Evolutionary conservation across 2,113 vertebrate genomes (phyloP), one percentile per base, ranked within the genome.

Genomic region (Calonectris borealis): DNA sequence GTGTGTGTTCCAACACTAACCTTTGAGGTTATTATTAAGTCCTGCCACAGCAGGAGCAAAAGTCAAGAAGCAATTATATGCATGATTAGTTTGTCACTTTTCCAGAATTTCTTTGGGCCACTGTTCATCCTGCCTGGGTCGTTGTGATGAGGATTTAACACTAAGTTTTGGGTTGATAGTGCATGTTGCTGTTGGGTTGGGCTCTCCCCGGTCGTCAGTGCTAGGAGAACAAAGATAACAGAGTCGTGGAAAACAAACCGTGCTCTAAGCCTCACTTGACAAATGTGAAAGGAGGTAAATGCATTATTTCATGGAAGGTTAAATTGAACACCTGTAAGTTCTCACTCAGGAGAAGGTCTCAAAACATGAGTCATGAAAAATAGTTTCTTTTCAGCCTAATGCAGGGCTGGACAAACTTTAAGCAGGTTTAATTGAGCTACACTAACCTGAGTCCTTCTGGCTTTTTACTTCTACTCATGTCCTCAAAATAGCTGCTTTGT

Each of bases 1-100:
- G 66, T 87, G 90, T 94, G 88, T 91, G 68, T 94, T 94, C 93
- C 90, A 86, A 57, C 58, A 83, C 75, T 92, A 95, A 94, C 92
- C 93, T 95, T 97, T 96, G 93, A 93, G 91, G 81, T 83, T 95
- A 90, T 96, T 96, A 96, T 96, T 93, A 96, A 96, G 86, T 91
- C 85, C 87, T 96, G 91, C 51, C 88, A 91, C 75, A 79, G 90
- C 79, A 94, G 81, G 81, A 97, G 91, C 92, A 98, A 97, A 98
- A 98, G 98, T 98, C 98, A 99, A 98, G 99, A 99, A 98, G 98
- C 98, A 99, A 99, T 99, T 99, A 99, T 99, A 98, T 98, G 98
- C 98, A 98, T 99, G 98, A 98, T 98, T 99, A 98, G 98, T 98
- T 98, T 98, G 98, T 98, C 98, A 98, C 97, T 98, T 99, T 96